phyloP scores from a whole-genome alignment of 2,797 vertebrate genomes.

The Hippoglossus hippoglossus region DNA sequence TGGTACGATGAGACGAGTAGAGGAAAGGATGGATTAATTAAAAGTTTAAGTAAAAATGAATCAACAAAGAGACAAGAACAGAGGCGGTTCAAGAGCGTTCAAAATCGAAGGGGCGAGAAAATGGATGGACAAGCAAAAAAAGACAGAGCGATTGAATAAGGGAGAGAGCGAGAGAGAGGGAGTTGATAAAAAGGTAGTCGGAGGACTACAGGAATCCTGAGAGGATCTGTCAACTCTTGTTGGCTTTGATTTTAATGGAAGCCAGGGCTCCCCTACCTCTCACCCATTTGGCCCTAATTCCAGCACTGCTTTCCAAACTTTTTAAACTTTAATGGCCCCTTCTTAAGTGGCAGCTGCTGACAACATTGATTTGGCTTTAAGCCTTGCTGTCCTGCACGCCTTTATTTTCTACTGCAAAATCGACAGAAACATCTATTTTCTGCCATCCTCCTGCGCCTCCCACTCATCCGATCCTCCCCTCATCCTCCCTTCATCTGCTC shows the following conservation, averaged over 20 bases:
- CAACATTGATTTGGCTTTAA: conserved; percentile 85
- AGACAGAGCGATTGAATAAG: conserved; percentile 34
- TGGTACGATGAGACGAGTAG: neutral
- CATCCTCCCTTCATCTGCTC: conserved; percentile 63
- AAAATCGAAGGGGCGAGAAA: neutral
- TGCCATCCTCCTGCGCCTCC: conserved; percentile 68
- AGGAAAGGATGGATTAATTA: conserved; percentile 9
- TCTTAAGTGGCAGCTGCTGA: conserved; percentile 84
- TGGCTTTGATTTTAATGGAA: conserved; percentile 85
- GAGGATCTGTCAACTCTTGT: conserved; percentile 79
- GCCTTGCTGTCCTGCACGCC: conserved; percentile 74
- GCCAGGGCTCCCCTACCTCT: conserved; percentile 71
- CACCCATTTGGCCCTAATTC: conserved; percentile 84
- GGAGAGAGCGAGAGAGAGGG: conserved; percentile 14
- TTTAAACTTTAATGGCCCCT: conserved; percentile 82
- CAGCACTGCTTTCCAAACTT: conserved; percentile 79
- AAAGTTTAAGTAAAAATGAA: conserved; percentile 25
- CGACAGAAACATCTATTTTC: conserved; percentile 85
- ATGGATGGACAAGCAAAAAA: conserved; percentile 10
- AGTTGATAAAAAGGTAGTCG: conserved; percentile 40
- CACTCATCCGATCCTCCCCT: conserved; percentile 62
- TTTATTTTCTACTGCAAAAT: conserved; percentile 82
- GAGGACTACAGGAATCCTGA: conserved; percentile 63
- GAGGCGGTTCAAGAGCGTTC: conserved; percentile 1
- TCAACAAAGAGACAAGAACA: conserved; percentile 15